Evolutionary conservation across 2,888 invertebrate species (phyloP).

Genomic region (Oscheius sp.): DNA sequence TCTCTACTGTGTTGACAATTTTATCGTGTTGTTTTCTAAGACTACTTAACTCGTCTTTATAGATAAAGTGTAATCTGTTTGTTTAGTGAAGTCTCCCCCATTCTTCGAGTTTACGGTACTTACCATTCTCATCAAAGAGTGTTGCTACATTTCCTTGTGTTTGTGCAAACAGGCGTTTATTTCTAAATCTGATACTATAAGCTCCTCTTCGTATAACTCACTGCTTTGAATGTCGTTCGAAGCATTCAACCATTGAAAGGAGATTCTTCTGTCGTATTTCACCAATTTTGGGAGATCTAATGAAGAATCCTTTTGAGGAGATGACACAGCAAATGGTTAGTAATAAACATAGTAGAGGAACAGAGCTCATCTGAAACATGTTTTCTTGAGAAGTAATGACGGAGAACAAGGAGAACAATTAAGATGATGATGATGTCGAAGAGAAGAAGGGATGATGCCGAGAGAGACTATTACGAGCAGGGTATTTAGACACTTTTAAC

Average conservation of each 20-base stretch:
- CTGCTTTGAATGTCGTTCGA: slow-evolving; percentile 28
- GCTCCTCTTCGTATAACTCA: slow-evolving; percentile 7
- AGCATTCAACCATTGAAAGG: slow-evolving; percentile 16
- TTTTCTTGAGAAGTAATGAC: neutral
- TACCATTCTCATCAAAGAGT: slow-evolving; percentile 31
- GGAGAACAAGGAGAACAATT: neutral
- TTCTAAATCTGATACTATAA: slow-evolving; percentile 21
- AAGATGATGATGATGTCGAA: too few relatives aligned
- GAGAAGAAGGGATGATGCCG: too few relatives aligned
- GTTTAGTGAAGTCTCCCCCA: too few relatives aligned
- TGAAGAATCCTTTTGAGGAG: slow-evolving; percentile 1
- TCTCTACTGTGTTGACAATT: too few relatives aligned
- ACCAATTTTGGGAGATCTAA: slow-evolving; percentile 27
- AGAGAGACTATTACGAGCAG: too few relatives aligned
- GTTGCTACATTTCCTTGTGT: slow-evolving; percentile 32
- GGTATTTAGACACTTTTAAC: too few relatives aligned
- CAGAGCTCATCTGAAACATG: slow-evolving; percentile 2
- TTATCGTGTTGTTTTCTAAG: too few relatives aligned
- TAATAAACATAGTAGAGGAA: slow-evolving; percentile 24
- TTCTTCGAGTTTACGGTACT: too few relatives aligned
- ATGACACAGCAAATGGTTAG: slow-evolving; percentile 4
- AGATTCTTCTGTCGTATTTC: slow-evolving; percentile 28
- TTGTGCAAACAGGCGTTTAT: slow-evolving; percentile 32
- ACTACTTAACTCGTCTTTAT: too few relatives aligned
- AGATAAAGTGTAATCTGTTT: too few relatives aligned